These are phyloP conservation scores for Phlogophora meticulosa DNA, from an alignment of 2,888 invertebrate species.

Conservation along the genomic window DNA sequence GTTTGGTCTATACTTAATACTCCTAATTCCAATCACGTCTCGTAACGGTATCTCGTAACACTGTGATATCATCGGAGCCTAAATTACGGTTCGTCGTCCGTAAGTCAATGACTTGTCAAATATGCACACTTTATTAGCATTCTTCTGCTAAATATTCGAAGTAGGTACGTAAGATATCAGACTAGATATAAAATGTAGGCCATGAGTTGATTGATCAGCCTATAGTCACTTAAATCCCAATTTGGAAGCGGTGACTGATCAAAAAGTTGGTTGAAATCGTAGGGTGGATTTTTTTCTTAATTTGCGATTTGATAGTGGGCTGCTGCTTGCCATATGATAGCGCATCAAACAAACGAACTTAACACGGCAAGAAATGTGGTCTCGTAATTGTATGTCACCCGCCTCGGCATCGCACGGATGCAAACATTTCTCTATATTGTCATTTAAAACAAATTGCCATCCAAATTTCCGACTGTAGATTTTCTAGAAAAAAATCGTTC, in stretches of 20 bases:
- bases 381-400: no score
- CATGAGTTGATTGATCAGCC: conserved; percentile 3
- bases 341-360: no score
- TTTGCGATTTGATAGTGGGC: not conserved
- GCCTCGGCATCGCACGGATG: no score
- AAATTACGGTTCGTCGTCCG: conserved; percentile 5
- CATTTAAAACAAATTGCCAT: no score
- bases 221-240: not conserved
- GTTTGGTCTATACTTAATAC: conserved; percentile 9
- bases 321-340: not conserved
- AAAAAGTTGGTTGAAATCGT: not conserved
- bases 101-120: conserved; percentile 46
- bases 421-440: no score
- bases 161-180: not conserved
- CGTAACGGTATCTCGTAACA: conserved; percentile 38
- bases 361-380: no score
- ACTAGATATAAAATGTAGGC: conserved; percentile 10
- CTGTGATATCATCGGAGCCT: conserved; percentile 21
- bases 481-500: no score
- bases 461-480: no score
- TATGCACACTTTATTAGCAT: conserved; percentile 31
- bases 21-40: conserved; percentile 22
- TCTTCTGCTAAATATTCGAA: conserved; percentile 9
- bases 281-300: not conserved
- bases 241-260: not conserved